Evolutionary conservation across 2,888 invertebrate genomes (phyloP).

Genomic region (Cyclophora punctaria): DNA sequence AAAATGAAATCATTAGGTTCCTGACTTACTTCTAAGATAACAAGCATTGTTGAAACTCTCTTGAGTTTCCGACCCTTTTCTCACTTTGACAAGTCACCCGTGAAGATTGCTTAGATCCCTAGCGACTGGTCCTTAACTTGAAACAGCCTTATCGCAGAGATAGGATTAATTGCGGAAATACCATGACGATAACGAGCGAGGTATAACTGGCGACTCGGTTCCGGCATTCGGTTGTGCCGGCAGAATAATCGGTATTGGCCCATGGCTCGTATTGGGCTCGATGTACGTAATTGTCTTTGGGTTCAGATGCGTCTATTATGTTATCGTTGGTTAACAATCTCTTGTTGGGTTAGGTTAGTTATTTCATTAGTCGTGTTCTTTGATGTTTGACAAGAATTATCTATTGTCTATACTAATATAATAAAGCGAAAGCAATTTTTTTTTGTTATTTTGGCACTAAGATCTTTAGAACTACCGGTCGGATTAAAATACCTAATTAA

Average conservation of each 20-base stretch:
- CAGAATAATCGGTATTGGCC: too few relatives aligned
- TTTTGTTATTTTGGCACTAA: too few relatives aligned
- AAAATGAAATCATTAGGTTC: slow-evolving; percentile 70
- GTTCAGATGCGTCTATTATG: too few relatives aligned
- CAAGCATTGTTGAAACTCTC: slow-evolving; percentile 75
- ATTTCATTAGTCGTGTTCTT: too few relatives aligned
- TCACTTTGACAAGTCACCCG: slow-evolving; percentile 73
- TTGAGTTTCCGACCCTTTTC: slow-evolving; percentile 69
- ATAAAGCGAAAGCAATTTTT: neutral
- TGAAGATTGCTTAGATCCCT: slow-evolving; percentile 74
- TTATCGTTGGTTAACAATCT: too few relatives aligned
- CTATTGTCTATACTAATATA: neutral
- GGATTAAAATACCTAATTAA: too few relatives aligned
- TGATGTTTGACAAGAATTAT: too few relatives aligned
- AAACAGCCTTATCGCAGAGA: slow-evolving; percentile 68
- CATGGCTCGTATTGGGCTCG: neutral
- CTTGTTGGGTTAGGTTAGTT: too few relatives aligned
- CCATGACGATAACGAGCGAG: slow-evolving; percentile 60
- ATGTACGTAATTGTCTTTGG: too few relatives aligned
- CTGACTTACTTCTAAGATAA: slow-evolving; percentile 70
- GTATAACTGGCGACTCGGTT: slow-evolving; percentile 55
- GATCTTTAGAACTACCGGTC: neutral
- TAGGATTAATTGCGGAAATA: slow-evolving; percentile 73
- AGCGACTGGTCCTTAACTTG: slow-evolving; percentile 67
- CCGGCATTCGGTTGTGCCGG: slow-evolving; percentile 23